Evolutionary conservation across 2,888 invertebrate species (phyloP).

Genomic region (Pogonocherus hispidulus): DNA sequence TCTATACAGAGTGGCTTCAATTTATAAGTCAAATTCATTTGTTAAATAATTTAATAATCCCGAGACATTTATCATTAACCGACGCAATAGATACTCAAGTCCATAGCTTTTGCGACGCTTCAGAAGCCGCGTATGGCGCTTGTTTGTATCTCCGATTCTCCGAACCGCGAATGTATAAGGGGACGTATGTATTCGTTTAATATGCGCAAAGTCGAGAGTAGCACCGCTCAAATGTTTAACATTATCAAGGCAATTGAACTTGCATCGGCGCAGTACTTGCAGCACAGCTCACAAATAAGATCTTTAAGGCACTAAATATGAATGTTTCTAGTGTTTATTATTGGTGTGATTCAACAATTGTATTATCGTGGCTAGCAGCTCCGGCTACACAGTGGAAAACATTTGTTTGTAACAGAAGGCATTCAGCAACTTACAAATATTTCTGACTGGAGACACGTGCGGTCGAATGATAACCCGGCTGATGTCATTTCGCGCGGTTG

Average conservation of each 20-base stretch:
- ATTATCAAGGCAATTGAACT: no score
- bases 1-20: neutral
- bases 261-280: neutral
- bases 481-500: no score
- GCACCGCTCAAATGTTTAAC: no score
- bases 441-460: no score
- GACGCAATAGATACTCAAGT: neutral
- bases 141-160: neutral
- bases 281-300: neutral
- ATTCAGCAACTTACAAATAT: neutral
- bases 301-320: neutral
- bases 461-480: no score
- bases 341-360: neutral
- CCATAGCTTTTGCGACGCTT: neutral
- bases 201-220: conserved; percentile 8
- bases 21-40: neutral
- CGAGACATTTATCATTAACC: neutral
- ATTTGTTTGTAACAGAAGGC: neutral
- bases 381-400: neutral
- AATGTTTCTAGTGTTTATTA: neutral
- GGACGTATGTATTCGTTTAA: neutral
- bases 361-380: neutral
- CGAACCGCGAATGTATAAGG: neutral
- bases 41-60: neutral
- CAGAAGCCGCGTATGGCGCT: neutral